These are phyloP conservation scores for Ochotona curzoniae DNA, from an alignment of 2,113 vertebrate species.

Conservation along the genomic window DNA sequence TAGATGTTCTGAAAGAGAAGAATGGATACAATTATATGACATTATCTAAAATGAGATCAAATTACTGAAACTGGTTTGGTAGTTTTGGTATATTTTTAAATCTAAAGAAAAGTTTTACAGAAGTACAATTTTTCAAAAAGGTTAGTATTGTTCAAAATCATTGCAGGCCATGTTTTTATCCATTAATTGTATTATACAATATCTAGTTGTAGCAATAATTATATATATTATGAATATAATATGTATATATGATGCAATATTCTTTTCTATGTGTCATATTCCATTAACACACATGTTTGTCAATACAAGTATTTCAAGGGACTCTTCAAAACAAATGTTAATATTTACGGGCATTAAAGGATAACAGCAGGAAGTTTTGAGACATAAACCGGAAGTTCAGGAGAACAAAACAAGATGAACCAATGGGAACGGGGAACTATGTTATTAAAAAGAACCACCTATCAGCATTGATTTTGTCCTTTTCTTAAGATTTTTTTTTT, in stretches of 20 bases:
- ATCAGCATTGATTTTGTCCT: slow-evolving; percentile 29
- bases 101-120: neutral
- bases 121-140: neutral
- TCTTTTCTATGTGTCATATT: neutral
- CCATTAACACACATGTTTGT: too few species aligned
- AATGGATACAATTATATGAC: slow-evolving; percentile 38
- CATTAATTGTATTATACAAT: neutral
- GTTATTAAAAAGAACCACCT: slow-evolving; percentile 29
- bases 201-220: neutral
- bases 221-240: neutral
- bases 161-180: neutral
- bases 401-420: neutral
- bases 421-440: neutral
- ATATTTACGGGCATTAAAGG: neutral
- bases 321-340: neutral
- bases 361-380: neutral
- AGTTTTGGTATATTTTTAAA: slow-evolving; percentile 6
- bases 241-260: neutral
- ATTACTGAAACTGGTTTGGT: neutral
- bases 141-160: neutral
- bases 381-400: neutral
- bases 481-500: slow-evolving; percentile 42
- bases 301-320: neutral
- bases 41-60: slow-evolving; percentile 49
- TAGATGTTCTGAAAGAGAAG: neutral